Evolutionary conservation across 2,797 vertebrate species (phyloP).

Genomic region (Lithobates pipiens): DNA sequence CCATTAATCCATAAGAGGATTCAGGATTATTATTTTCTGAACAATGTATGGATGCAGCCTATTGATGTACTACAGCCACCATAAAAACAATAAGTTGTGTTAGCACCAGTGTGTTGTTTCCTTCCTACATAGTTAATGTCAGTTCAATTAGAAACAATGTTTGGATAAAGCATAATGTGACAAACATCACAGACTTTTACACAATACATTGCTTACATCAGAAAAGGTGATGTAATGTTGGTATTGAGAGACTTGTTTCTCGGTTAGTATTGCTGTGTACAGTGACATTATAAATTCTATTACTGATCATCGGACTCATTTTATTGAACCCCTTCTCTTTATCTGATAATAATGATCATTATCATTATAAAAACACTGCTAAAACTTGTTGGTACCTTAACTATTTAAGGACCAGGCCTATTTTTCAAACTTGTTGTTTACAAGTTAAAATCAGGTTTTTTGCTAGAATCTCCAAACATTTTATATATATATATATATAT

Average conservation of each 20-base stretch:
- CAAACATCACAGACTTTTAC: not conserved
- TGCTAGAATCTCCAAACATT: no score
- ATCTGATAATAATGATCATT: no score
- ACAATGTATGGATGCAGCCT: not conserved
- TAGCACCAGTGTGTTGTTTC: slow-evolving; percentile 2
- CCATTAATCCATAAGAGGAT: not conserved
- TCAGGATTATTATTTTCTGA: not conserved
- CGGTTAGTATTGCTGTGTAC: not conserved
- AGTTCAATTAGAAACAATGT: not conserved
- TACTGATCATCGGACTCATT: no score
- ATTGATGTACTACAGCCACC: not conserved
- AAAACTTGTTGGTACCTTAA: no score
- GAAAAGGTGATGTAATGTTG: not conserved
- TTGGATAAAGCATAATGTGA: slow-evolving; percentile 5
- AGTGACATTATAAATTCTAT: not conserved
- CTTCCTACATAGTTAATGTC: slow-evolving; percentile 8
- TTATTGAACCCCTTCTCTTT: no score
- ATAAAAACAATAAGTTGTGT: slow-evolving; percentile 2
- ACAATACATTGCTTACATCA: not conserved
- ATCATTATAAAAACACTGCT: no score
- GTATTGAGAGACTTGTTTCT: not conserved
- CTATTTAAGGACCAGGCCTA: no score
- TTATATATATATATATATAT: no score
- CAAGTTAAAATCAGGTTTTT: no score
- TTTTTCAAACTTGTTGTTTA: no score